Evolutionary conservation across 2,113 vertebrate species (phyloP).

Genomic region (Lampris megalopsis): DNA sequence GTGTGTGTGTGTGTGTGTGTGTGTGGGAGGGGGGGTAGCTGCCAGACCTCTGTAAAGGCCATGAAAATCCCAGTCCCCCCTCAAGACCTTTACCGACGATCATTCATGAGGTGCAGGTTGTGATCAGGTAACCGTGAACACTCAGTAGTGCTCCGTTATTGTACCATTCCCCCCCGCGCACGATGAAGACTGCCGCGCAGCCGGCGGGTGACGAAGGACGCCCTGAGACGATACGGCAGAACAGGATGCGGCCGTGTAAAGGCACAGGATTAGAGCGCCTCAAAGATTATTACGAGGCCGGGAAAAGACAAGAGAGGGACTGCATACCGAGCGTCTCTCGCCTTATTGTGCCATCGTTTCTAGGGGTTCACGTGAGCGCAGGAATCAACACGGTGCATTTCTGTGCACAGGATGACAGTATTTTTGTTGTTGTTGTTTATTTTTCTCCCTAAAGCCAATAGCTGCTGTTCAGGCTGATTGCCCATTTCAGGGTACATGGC

Average conservation of each 20-base stretch:
- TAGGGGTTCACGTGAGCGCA: background rate
- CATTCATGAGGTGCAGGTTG: conserved; percentile 51
- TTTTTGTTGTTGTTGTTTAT: background rate
- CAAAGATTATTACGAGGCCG: conserved; percentile 8
- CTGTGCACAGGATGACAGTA: background rate
- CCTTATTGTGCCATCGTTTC: background rate
- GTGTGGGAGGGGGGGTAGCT: background rate
- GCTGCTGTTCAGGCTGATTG: conserved; percentile 43
- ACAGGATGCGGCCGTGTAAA: conserved; percentile 6
- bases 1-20: background rate
- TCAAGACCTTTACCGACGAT: conserved; percentile 22
- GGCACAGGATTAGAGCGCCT: background rate
- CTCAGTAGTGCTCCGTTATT: background rate
- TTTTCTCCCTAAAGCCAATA: background rate
- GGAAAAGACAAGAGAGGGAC: background rate
- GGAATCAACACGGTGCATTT: background rate
- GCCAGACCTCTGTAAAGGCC: conserved; percentile 32
- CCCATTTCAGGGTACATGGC: conserved; percentile 47
- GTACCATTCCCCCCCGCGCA: background rate
- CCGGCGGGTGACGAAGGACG: conserved; percentile 1
- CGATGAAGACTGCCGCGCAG: background rate
- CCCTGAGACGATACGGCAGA: conserved; percentile 3
- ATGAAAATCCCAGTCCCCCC: conserved; percentile 35
- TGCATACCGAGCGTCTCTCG: background rate
- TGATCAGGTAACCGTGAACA: background rate